Evolutionary conservation across 2,888 invertebrate species (phyloP), one percentile per base, ranked within the genome.

Genomic region (Clitarchus hookeri): DNA sequence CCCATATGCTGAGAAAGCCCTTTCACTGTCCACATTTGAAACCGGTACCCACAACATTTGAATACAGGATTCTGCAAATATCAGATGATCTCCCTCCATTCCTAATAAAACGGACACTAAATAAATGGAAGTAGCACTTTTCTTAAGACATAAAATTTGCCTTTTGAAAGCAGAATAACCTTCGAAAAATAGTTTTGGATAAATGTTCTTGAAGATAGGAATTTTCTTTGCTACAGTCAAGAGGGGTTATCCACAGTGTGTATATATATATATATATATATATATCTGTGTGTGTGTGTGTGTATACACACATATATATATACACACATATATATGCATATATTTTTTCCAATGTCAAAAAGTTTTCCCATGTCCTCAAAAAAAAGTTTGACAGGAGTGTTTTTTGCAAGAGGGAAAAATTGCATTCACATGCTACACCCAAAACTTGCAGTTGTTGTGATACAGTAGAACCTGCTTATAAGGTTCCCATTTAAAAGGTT

Each of bases 21-120:
- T 65, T 65, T 65, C 65, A 23, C 65, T 65, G 65, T 65, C 65
- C 16, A 65, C 65, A 65, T 65, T 65, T 65, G 65, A 65, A 65
- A 65, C 65, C 6, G 65, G 65, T 19, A 65, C 23, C 11, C 11
- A 65, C 19, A 65, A 65, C 16, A 65, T 65, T 65, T 65, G 16
- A 9, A 65, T 65, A 65, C 65, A 65, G 65, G 65, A 16, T 65
- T 65, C 65, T 19, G 65, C 65, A 65, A 65, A 65, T 65, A 12
- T 9, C 19, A 6, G 19, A 65, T 65, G 65, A 23, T 65, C 65
- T 65, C 16, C 65, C 65, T 65, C 16, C 23, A 65, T 13, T 4
- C 65, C 65, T 23, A 16, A 16, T 19, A 65, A 65, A 65, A 65
- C 19, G 6, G 65, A 65, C 6, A 65, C 19, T 65, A 65, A 19